A percentile compares a stretch with the other conserved stretches of the same genome.
These are phyloP conservation scores for Solen grandis DNA, from an alignment of 1,140 invertebrate genomes.

Conservation along the genomic window DNA sequence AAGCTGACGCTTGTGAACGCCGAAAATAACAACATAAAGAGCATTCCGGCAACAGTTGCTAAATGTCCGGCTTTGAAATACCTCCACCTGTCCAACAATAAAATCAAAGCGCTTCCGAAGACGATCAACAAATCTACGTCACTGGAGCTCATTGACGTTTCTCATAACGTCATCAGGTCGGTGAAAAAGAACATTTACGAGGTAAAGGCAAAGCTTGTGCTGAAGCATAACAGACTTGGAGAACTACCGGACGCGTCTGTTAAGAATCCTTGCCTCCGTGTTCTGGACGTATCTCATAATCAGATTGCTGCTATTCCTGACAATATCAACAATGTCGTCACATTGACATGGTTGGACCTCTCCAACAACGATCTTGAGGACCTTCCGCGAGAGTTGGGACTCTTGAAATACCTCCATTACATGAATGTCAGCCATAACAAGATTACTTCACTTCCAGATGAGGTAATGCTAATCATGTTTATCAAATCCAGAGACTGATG, in stretches of 20 bases:
- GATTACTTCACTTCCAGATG: slow-evolving; percentile 71
- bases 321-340: slow-evolving; percentile 72
- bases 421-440: slow-evolving; percentile 74
- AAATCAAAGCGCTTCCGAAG: slow-evolving; percentile 73
- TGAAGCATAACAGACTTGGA: slow-evolving; percentile 74
- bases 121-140: slow-evolving; percentile 72
- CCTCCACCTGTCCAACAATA: slow-evolving; percentile 71
- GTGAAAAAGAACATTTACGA: slow-evolving; percentile 78
- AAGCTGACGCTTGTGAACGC: slow-evolving; percentile 65
- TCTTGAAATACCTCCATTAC: slow-evolving; percentile 72
- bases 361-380: slow-evolving; percentile 73
- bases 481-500: too few relatives aligned
- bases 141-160: slow-evolving; percentile 67
- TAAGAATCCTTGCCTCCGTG: slow-evolving; percentile 70
- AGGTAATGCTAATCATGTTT: slow-evolving; percentile 52
- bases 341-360: slow-evolving; percentile 72
- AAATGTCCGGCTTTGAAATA: slow-evolving; percentile 66
- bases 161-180: slow-evolving; percentile 72
- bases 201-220: slow-evolving; percentile 66
- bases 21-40: slow-evolving; percentile 70
- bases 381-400: slow-evolving; percentile 69
- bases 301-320: slow-evolving; percentile 69
- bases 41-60: slow-evolving; percentile 73
- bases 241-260: slow-evolving; percentile 73
- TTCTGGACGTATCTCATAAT: slow-evolving; percentile 74